Evolutionary conservation across 2,113 vertebrate species (phyloP), one percentile per base, ranked within the genome.

Genomic region (Trogon melanurus): DNA sequence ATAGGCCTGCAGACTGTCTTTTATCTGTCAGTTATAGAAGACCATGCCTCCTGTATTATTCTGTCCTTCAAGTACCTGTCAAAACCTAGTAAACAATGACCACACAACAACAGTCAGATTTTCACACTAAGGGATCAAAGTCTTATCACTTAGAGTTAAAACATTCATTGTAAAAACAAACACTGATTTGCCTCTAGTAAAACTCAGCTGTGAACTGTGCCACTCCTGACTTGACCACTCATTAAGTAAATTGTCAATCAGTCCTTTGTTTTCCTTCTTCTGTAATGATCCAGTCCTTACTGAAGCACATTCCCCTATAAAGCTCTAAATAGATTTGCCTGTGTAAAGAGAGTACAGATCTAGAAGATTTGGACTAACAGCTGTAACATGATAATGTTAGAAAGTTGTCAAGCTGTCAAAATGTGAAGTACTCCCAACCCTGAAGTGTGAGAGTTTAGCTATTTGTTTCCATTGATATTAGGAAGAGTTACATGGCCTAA

Each of bases 391-490:
- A 95, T 93, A 71, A 93, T 15, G 69, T 67, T 86, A 94, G 79
- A 95, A 96, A 96, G 60, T 71, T 93, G 93, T 86, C 88, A 81
- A 75, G 56, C 38, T 88, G 75, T 94, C 93, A 95, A 96, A 97
- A 90, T 11, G 61, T 53, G 69, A 91, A 96, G 53, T 65, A 90
- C 36, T 94, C 85, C 89, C 75, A 91, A 84, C 29, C 57, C 26
- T 66, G 3, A 94, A 90, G 64, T 26, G 71, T 91, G 72, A 88
- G 67, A 13, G 23, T 50, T 92, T 80, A 88, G 34, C 36, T 64
- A 53, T 90, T 91, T 67, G 56, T 90, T 97, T 91, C 79, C 85
- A 85, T 34, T 64, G 51, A 67, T 94, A 83, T 30, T 71, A 83
- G 36, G 44, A 92, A 73, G 66, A 83, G 51, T 38, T 88, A 53